Evolutionary conservation across 37 sponge, comb jelly and placozoan species (phyloP).

Genomic region (Petrosia ficiformis): DNA sequence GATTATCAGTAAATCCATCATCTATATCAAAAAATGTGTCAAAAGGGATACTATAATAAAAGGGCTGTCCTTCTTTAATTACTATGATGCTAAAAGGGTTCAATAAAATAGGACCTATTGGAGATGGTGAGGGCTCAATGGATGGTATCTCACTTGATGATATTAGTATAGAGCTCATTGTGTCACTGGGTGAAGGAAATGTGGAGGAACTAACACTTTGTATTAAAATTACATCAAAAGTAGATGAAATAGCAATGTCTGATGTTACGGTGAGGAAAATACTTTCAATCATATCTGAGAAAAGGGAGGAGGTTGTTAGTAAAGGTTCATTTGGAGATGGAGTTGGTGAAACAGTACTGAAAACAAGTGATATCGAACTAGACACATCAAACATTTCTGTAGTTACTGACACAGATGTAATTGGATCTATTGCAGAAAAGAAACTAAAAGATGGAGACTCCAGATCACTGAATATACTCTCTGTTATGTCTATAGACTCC

Average conservation of each 20-base stretch:
- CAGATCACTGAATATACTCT: no score
- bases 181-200: background rate
- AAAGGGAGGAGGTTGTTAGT: no score
- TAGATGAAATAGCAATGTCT: background rate
- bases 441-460: no score
- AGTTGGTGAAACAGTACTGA: conserved; percentile 3
- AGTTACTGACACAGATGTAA: no score
- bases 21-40: conserved; percentile 55
- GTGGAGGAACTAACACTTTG: background rate
- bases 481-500: no score
- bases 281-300: no score
- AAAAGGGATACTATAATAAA: conserved; percentile 25
- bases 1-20: conserved; percentile 17
- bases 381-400: no score
- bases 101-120: conserved; percentile 22
- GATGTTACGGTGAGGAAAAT: no score
- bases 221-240: background rate
- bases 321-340: background rate
- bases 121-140: background rate
- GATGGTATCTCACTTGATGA: conserved; percentile 5
- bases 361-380: no score
- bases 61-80: conserved; percentile 37
- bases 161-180: background rate
- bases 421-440: no score
- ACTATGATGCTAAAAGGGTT: conserved; percentile 35